Evolutionary conservation across 1,140 invertebrate species (phyloP), one percentile per base, ranked within the genome.

Genomic region (Vanessa tameamea): DNA sequence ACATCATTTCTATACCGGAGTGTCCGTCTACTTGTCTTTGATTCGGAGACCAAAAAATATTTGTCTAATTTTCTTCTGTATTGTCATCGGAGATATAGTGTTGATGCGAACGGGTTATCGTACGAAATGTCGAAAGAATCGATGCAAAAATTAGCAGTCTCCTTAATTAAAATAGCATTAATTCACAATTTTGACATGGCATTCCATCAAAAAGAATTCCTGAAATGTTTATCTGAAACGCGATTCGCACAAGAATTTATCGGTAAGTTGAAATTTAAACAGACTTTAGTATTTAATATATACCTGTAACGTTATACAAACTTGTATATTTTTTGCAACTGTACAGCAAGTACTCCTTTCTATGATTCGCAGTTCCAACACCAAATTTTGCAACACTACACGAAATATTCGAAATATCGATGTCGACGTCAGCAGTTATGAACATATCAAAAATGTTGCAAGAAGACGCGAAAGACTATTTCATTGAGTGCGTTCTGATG

Each of bases 91-190:
- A 87, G 85, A 71, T 92, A 91, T 64, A 92, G 91, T 47, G 69
- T 85, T 1, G 89, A 90, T n/a, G 73, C 78, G 8, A 84, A 76
- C 26, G 82, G 82, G 1, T 72, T 84, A 64, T 86, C 93, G 26
- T 95, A 95, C 94, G 89, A 95, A 51, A 87, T 94, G 69, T 93
- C 85, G 0, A 94, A 94, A 59, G 87, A 91, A 43, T 79, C 83
- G 0, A 63, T 93, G 14, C 92, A 93, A 64, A 86, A 76, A 61
- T 79, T 91, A 8, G 91, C 94, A 11, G 84, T 94, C 1, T 88
- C 92, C 48, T 90, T 95, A 48, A 84, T 95, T 50, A 92, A 93
- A 59, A 91, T 91, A 15, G 88, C 93, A 0, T 82, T 96, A 2
- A 93, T 89, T 47, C 86, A 93, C 68, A 90, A 91, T 63, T 94